Conservation (phyloP, 2,888 invertebrate species). For the Bruchidius siliquastri region DNA sequence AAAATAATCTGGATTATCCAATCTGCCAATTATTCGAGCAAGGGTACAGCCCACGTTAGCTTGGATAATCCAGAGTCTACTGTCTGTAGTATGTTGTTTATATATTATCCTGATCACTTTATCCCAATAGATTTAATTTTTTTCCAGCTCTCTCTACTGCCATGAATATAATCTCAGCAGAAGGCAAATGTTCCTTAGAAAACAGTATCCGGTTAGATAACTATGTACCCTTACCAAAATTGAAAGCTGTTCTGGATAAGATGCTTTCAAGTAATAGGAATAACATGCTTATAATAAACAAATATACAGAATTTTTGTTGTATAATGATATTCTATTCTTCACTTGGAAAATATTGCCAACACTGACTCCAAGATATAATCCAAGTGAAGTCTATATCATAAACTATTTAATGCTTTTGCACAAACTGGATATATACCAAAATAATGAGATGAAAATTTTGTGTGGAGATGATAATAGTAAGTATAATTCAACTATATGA, state of each 20-base stretch:
- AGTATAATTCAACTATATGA: slow-evolving; percentile 16
- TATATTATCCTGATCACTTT: too few species aligned
- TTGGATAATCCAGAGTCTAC: too few species aligned
- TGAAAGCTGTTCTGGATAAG: slow-evolving; percentile 63
- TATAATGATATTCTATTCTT: slow-evolving; percentile 73
- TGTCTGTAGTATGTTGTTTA: too few species aligned
- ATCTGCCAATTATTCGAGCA: too few species aligned
- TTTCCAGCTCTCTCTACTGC: slow-evolving; percentile 60
- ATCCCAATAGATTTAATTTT: too few species aligned
- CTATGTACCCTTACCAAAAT: slow-evolving; percentile 62
- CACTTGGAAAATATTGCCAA: slow-evolving; percentile 60
- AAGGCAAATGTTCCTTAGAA: slow-evolving; percentile 65
- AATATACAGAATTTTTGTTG: slow-evolving; percentile 70
- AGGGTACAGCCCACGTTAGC: too few species aligned
- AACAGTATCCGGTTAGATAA: slow-evolving; percentile 49
- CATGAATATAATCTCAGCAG: slow-evolving; percentile 68
- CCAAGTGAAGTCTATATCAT: slow-evolving; percentile 44
- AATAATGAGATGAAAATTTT: slow-evolving; percentile 35
- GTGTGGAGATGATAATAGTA: slow-evolving; percentile 32
- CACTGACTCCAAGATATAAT: slow-evolving; percentile 55
- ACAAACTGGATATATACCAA: slow-evolving; percentile 38
- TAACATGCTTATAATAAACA: slow-evolving; percentile 57
- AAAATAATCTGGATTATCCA: too few species aligned
- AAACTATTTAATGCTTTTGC: slow-evolving; percentile 41
- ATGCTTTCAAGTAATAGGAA: slow-evolving; percentile 60